Percentiles rank a stretch among this genome's conserved stretches.
These are phyloP conservation scores for Characodon lateralis DNA, from an alignment of 2,797 vertebrate species.

Conservation along the genomic window DNA sequence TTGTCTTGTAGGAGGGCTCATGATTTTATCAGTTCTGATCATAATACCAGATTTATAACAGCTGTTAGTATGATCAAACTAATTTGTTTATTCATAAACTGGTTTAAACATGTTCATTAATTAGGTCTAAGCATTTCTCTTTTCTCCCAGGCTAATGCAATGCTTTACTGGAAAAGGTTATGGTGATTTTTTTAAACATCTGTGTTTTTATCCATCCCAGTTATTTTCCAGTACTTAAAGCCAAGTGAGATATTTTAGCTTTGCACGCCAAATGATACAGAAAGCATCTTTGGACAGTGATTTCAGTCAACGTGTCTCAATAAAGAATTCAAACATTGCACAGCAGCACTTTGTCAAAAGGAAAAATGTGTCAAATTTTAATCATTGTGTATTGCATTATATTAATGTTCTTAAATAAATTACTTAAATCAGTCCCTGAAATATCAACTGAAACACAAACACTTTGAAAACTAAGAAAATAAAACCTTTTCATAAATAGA, in stretches of 20 bases:
- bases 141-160: constrained; percentile 48
- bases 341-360: constrained; percentile 27
- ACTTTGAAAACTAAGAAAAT: neutral
- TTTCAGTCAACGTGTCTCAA: constrained; percentile 36
- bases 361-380: constrained; percentile 25
- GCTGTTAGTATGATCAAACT: neutral
- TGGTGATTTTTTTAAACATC: constrained; percentile 42
- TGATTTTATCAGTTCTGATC: neutral
- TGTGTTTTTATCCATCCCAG: constrained; percentile 33
- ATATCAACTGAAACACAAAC: neutral
- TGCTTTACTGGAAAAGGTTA: constrained; percentile 30
- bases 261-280: constrained; percentile 39
- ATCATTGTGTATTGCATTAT: constrained; percentile 26
- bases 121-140: constrained; percentile 13
- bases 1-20: neutral
- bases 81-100: neutral
- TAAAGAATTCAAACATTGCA: constrained; percentile 23
- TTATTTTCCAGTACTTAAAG: constrained; percentile 39
- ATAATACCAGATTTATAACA: neutral
- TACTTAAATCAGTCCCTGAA: neutral
- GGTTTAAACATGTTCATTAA: neutral
- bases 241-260: constrained; percentile 37
- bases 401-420: neutral
- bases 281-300: constrained; percentile 19
- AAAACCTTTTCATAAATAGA: too few relatives aligned